Percentiles rank a stretch among this genome's conserved stretches.
These are phyloP conservation scores for Valencia hispanica DNA, from an alignment of 2,797 vertebrate genomes.

Conservation along the genomic window DNA sequence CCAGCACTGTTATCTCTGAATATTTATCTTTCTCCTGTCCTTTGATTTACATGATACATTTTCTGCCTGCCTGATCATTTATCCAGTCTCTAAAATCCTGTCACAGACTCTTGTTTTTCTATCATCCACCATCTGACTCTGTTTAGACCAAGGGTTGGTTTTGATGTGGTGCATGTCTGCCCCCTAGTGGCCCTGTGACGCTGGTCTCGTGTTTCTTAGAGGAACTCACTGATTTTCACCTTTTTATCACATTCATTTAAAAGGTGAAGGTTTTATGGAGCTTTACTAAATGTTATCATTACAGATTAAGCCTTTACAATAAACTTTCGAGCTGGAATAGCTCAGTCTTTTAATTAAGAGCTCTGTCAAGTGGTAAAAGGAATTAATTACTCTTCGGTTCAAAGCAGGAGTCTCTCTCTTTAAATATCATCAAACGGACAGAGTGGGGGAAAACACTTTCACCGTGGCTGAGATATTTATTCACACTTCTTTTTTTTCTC, in stretches of 20 bases:
- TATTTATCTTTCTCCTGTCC: slow-evolving; percentile 54
- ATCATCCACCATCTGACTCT: slow-evolving; percentile 25
- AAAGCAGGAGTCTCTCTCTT: not conserved
- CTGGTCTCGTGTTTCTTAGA: not conserved
- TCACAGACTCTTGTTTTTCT: slow-evolving; percentile 57
- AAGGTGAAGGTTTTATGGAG: not conserved
- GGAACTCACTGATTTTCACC: not conserved
- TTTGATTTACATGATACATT: slow-evolving; percentile 60
- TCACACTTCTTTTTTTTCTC: not conserved
- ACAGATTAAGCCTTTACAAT: not conserved
- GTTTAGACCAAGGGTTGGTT: not conserved
- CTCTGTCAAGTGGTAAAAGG: not conserved
- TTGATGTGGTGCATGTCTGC: slow-evolving; percentile 62
- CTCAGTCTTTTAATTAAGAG: not conserved
- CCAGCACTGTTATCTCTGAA: slow-evolving; percentile 34
- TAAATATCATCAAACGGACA: not conserved
- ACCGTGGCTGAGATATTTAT: not conserved
- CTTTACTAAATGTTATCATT: not conserved
- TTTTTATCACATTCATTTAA: not conserved
- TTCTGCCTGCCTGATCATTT: slow-evolving; percentile 61
- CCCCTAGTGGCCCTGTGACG: slow-evolving; percentile 58
- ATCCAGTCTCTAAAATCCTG: slow-evolving; percentile 52
- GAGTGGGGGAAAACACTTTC: not conserved
- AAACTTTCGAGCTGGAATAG: not conserved
- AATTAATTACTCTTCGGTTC: not conserved